A percentile compares a stretch with the other conserved stretches of the same genome.
Evolutionary conservation across 2,113 vertebrate species (phyloP).

Genomic region (Nycticryphes semicollaris): DNA sequence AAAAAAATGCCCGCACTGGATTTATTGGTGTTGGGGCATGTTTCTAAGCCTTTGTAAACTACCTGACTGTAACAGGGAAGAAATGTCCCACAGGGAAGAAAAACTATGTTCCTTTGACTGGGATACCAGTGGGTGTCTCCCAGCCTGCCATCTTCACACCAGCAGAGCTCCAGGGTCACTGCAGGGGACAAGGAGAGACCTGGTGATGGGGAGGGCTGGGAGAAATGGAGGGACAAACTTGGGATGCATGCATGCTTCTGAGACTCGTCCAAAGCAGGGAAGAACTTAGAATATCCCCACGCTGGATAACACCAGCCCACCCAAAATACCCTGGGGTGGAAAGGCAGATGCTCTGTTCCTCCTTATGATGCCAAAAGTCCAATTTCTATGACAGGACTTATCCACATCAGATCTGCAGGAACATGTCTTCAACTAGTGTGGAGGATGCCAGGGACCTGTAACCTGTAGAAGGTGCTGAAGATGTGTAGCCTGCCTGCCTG

Average conservation of each 20-base stretch:
- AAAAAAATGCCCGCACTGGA: background rate
- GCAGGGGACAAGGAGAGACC: background rate
- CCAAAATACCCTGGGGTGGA: background rate
- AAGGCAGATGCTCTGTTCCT: background rate
- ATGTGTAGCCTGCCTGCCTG: fast-evolving
- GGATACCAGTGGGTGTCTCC: background rate
- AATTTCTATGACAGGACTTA: background rate
- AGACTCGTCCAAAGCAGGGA: background rate
- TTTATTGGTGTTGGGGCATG: background rate
- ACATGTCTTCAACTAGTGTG: fast-evolving
- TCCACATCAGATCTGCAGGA: background rate
- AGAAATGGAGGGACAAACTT: background rate
- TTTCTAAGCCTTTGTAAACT: background rate
- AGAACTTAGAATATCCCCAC: background rate
- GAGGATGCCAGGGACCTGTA: background rate
- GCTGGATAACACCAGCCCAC: background rate
- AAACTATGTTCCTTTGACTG: background rate
- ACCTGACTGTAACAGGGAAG: background rate
- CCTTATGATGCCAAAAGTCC: background rate
- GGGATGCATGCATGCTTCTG: background rate
- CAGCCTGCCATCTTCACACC: background rate
- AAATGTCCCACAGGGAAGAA: background rate
- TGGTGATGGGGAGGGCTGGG: background rate
- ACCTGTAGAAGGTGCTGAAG: background rate
- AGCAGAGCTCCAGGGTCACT: background rate